phyloP scores from a whole-genome alignment of 2,888 invertebrate genomes.

The Macropis europaea region DNA sequence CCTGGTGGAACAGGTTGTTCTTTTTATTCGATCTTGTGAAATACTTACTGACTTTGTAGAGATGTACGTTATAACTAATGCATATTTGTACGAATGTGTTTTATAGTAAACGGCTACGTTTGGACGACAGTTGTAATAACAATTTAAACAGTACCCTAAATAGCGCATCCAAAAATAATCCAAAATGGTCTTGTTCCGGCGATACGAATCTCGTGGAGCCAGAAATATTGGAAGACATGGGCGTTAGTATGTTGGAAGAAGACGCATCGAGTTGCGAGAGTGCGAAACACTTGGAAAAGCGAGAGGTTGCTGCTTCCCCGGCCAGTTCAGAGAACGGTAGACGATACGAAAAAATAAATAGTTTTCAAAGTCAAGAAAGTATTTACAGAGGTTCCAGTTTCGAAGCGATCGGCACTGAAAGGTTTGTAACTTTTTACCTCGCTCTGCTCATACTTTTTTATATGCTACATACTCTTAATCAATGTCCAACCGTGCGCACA shows the following conservation, averaged over 20 bases:
- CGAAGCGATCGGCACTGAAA: constrained; percentile 62
- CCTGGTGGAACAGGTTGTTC: constrained; percentile 65
- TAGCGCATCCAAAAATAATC: constrained; percentile 61
- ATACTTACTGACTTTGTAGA: not conserved
- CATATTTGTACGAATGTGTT: not conserved
- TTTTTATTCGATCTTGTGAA: not conserved
- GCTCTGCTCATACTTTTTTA: accelerated
- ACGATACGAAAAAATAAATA: constrained; percentile 34
- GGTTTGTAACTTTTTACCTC: constrained; percentile 52
- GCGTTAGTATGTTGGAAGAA: constrained; percentile 83
- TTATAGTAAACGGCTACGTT: constrained; percentile 72
- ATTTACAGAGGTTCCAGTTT: constrained; percentile 58
- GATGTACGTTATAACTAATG: not conserved
- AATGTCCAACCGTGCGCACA: constrained; percentile 23
- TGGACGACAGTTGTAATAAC: constrained; percentile 75
- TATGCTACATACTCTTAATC: not conserved
- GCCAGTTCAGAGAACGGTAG: constrained; percentile 56
- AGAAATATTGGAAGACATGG: constrained; percentile 83
- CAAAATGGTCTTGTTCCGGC: constrained; percentile 73
- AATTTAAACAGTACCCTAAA: constrained; percentile 69
- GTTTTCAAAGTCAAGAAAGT: constrained; percentile 60
- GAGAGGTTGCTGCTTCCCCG: constrained; percentile 73
- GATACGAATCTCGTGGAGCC: constrained; percentile 78
- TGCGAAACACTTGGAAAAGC: constrained; percentile 70
- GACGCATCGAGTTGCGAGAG: constrained; percentile 79